Evolutionary conservation across 2,797 vertebrate genomes (phyloP).

Genomic region (Artibeus jamaicensis): DNA sequence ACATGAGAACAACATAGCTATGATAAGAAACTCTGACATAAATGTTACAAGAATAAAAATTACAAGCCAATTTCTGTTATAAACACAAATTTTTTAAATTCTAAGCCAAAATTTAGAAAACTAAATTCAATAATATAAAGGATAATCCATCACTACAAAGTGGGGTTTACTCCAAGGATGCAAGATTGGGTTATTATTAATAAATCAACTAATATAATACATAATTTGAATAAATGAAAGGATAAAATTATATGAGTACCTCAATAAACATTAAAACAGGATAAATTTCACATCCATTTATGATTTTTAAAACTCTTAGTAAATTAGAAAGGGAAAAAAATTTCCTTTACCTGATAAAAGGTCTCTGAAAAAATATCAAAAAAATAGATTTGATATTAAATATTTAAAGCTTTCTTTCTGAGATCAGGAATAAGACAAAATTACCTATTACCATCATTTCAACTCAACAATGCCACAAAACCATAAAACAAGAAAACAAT

Average conservation of each 20-base stretch:
- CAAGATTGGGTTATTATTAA: not conserved
- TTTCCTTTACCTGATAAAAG: not conserved
- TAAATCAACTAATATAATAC: not conserved
- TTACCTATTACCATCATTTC: not conserved
- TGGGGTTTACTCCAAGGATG: not conserved
- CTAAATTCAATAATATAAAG: not conserved
- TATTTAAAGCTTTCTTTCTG: not conserved
- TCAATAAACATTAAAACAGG: not conserved
- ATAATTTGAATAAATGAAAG: constrained; percentile 24
- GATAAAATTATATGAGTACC: not conserved
- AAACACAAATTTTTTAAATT: constrained; percentile 14
- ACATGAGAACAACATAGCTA: not conserved
- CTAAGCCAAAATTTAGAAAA: not conserved
- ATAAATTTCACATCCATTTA: not conserved
- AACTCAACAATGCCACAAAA: constrained; percentile 3
- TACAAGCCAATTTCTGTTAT: not conserved
- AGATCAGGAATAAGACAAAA: not conserved
- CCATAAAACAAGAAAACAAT: not conserved
- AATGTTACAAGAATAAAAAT: not conserved
- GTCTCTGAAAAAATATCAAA: not conserved
- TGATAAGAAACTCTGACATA: not conserved
- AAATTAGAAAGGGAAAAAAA: not conserved
- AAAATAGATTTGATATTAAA: not conserved
- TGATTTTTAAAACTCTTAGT: not conserved
- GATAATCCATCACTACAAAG: not conserved